Evolutionary conservation across 2,888 invertebrate genomes (phyloP), one percentile per base, ranked within the genome.

Genomic region (Platypus cylindrus): DNA sequence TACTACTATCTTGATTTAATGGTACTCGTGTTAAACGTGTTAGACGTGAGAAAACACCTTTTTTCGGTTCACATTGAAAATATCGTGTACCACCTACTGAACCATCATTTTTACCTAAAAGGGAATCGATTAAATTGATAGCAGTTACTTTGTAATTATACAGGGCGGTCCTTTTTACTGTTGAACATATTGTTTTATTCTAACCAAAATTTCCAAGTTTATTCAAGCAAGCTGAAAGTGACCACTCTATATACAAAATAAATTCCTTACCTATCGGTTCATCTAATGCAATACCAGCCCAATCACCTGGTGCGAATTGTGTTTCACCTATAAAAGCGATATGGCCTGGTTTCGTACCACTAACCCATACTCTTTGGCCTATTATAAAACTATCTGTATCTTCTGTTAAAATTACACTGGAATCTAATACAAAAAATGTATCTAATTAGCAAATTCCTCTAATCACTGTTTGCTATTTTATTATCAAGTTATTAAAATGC

Each of bases 271-370:
- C 97, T 53, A 87, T 81, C 24, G 91, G 78, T 49, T 93, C 89
- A 62, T 95, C 95, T 47, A 98, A 75, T 41, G 91, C 95, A 40
- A 98, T 79, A 31, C 95, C 97, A 30, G 93, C 95, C 95, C 95
- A 98, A 46, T 95, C 90, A 40, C 97, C 97, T 13, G 91, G 89
- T 11, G 94, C 95, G 66, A 97, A 95, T 60, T 93, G 87, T 32
- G 94, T 91, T 56, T 89, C 89, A 17, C 95, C 91, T 36, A 93
- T 81, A 62, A 84, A 95, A 24, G 91, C 87, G 48, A 97, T 86
- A 55, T 81, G 78, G 20, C 94, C 95, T 2, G 89, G 77, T 58
- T 94, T 93, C 33, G 77, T 75, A 36, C 90, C 90, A 49, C 87
- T 85, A 43, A 93, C 91, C 84, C 85, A 95, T 46, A 95, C 87